phyloP scores from a whole-genome alignment of 2,113 vertebrate genomes.

The Proterorhinus semilunaris region DNA sequence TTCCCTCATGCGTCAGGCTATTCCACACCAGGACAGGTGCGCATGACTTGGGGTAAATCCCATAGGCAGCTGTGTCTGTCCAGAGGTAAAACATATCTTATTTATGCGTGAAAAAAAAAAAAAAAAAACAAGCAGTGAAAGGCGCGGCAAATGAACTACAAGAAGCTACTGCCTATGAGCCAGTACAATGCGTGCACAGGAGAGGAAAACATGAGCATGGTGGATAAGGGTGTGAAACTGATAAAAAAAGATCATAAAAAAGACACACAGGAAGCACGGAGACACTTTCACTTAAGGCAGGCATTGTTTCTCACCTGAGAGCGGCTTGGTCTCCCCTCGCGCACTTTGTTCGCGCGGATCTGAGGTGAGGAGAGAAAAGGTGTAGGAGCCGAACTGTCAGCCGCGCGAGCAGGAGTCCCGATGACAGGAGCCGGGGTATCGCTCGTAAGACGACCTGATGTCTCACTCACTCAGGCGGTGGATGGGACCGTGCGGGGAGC shows the following conservation, averaged over 20 bases:
- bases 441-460: conserved; percentile 56
- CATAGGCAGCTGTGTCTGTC: conserved; percentile 2
- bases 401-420: conserved; percentile 1
- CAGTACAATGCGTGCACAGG: not conserved
- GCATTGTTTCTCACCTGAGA: conserved; percentile 43
- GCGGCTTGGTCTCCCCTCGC: not conserved
- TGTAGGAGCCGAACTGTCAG: conserved; percentile 47
- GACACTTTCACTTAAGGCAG: conserved; percentile 13
- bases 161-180: not conserved
- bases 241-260: not conserved
- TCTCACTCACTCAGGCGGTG: conserved; percentile 37
- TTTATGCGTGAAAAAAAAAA: not conserved
- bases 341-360: conserved; percentile 16
- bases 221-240: conserved; percentile 20
- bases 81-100: not conserved
- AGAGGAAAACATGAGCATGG: not conserved
- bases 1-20: conserved; percentile 2
- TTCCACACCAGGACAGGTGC: conserved; percentile 34
- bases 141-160: not conserved
- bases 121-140: not conserved
- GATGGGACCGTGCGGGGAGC: conserved; percentile 59
- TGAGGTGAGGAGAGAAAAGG: conserved; percentile 44
- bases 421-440: conserved; percentile 25
- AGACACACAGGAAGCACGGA: not conserved
- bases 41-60: conserved; percentile 13